These are phyloP conservation scores for Gallinago stenura DNA, from an alignment of 2,797 vertebrate species.

Conservation along the genomic window DNA sequence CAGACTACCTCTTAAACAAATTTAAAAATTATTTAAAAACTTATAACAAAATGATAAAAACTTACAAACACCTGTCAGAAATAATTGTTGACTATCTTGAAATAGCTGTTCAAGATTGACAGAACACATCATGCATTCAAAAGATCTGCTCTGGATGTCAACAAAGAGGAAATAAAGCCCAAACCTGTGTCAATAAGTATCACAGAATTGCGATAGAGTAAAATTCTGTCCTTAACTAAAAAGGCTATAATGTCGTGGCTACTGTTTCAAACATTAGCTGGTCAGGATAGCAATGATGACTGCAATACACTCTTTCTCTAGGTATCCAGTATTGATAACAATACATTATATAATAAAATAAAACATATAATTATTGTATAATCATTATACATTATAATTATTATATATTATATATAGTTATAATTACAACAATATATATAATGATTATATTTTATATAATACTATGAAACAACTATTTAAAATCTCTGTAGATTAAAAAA, in stretches of 20 bases:
- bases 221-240: neutral
- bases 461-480: too few species aligned
- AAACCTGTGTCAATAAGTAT: neutral
- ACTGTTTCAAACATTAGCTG: neutral
- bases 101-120: neutral
- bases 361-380: too few species aligned
- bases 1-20: constrained; percentile 6
- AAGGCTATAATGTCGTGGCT: neutral
- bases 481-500: neutral
- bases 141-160: neutral
- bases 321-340: neutral
- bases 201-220: neutral
- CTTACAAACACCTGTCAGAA: neutral
- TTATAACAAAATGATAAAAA: neutral
- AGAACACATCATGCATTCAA: neutral
- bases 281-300: neutral
- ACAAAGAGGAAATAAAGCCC: neutral
- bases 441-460: too few species aligned
- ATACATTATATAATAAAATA: too few species aligned
- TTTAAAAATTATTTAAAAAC: neutral
- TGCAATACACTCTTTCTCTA: neutral
- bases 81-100: too few species aligned
- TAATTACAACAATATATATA: too few species aligned
- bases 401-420: too few species aligned
- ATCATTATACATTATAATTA: too few species aligned